Evolutionary conservation across 1,140 invertebrate species (phyloP).

Genomic region (Platyscapa corneri): DNA sequence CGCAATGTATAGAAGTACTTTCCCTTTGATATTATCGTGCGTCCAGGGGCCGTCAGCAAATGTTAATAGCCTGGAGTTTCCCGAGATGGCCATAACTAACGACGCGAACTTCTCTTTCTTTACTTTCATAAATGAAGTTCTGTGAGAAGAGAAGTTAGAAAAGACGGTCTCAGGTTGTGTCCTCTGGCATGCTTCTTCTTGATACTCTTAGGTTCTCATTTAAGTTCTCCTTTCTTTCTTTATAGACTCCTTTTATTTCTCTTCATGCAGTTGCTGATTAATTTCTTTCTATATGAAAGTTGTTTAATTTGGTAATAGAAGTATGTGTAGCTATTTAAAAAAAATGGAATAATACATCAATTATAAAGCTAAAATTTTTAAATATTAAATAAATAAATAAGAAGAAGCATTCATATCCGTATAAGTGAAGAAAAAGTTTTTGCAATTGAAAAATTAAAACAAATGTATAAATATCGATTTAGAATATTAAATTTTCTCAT

Average conservation of each 20-base stretch:
- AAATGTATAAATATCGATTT: too few species aligned
- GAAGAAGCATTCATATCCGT: too few species aligned
- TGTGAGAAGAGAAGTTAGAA: slow-evolving; percentile 1
- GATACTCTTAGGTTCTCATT: neutral
- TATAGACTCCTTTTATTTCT: neutral
- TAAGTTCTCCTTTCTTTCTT: neutral
- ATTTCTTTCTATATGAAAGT: neutral
- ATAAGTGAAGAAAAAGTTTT: too few species aligned
- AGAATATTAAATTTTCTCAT: too few species aligned
- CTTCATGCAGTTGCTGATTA: neutral
- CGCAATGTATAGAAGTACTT: neutral
- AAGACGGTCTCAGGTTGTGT: neutral
- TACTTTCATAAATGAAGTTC: slow-evolving; percentile 21
- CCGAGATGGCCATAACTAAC: slow-evolving; percentile 24
- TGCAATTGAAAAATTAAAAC: too few species aligned
- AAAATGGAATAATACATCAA: too few species aligned
- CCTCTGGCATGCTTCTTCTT: neutral
- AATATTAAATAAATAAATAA: too few species aligned
- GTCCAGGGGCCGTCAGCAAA: too few species aligned
- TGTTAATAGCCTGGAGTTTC: slow-evolving; percentile 23
- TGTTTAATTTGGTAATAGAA: neutral
- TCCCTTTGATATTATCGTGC: neutral
- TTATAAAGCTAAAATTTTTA: too few species aligned
- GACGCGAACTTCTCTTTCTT: neutral
- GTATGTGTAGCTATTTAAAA: too few species aligned